Evolutionary conservation across 2,888 invertebrate genomes (phyloP).

Genomic region (Zaprionus bogoriensis): DNA sequence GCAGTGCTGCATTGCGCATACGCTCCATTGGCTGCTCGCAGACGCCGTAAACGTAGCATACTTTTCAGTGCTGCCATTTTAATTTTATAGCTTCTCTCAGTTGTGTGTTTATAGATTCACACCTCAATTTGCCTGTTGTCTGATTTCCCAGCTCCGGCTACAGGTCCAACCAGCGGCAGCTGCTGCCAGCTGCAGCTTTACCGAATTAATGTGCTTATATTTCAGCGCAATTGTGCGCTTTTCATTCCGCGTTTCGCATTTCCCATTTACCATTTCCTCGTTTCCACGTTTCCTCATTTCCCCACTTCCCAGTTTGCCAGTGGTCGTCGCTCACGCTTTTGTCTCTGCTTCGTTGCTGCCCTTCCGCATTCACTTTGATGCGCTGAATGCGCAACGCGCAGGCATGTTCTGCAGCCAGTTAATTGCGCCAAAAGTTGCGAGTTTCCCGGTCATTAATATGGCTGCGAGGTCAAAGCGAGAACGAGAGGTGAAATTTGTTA

Average conservation of each 20-base stretch:
- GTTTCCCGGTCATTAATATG: conserved; percentile 61
- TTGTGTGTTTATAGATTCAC: conserved; percentile 79
- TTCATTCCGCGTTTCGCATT: conserved; percentile 3
- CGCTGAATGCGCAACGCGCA: conserved; percentile 19
- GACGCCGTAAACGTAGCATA: conserved; percentile 25
- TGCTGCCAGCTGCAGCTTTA: conserved; percentile 5
- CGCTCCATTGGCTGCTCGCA: conserved; percentile 50
- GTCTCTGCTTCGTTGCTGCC: conserved; percentile 44
- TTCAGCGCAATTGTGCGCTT: conserved; percentile 78
- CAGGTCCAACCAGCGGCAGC: not conserved
- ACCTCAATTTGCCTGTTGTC: conserved; percentile 75
- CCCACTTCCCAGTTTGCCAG: not conserved
- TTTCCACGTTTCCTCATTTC: too few relatives aligned
- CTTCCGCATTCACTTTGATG: conserved; percentile 56
- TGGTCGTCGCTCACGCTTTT: conserved; percentile 39
- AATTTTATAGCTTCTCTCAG: conserved; percentile 74
- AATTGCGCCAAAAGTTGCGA: conserved; percentile 40
- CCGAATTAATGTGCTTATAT: conserved; percentile 81
- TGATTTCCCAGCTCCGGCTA: conserved; percentile 42
- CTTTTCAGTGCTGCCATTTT: conserved; percentile 60
- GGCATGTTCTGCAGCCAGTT: conserved; percentile 31
- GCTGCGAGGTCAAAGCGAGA: conserved; percentile 30
- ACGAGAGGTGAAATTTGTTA: conserved; percentile 62
- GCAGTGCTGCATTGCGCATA: conserved; percentile 67
- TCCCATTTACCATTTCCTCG: not conserved